These are phyloP conservation scores for Oriolus oriolus DNA, from an alignment of 2,113 vertebrate genomes.

Conservation along the genomic window DNA sequence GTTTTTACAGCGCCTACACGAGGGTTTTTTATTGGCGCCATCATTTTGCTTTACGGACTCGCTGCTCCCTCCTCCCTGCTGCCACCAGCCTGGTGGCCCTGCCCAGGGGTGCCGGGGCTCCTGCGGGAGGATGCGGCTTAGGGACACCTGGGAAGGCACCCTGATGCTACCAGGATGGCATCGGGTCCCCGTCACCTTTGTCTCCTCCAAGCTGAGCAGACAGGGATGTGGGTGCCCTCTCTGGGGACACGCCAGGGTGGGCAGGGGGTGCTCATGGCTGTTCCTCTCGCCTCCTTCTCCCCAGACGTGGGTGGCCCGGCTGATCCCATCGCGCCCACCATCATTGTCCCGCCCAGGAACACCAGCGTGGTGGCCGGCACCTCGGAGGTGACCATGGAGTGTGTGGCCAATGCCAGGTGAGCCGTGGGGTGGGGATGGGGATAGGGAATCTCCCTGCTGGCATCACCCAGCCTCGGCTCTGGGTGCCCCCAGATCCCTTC, in stretches of 20 bases:
- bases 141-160: neutral
- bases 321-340: conserved; percentile 93
- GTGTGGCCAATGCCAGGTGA: conserved; percentile 94
- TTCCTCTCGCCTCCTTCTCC: neutral
- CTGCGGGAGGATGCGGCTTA: fast-evolving
- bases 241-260: neutral
- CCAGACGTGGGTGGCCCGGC: conserved; percentile 92
- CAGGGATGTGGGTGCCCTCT: fast-evolving
- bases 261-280: neutral
- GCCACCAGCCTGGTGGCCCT: neutral
- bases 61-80: conserved; percentile 7
- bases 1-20: conserved; percentile 64
- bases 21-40: conserved; percentile 69
- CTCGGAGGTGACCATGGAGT: conserved; percentile 94
- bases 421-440: neutral
- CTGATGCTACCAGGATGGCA: neutral
- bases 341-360: conserved; percentile 92
- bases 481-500: neutral
- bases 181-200: neutral
- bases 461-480: neutral
- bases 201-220: fast-evolving
- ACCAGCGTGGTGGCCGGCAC: conserved; percentile 91
- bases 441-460: neutral
- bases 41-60: conserved; percentile 73
- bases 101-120: neutral